Evolutionary conservation across 2,797 vertebrate genomes (phyloP), one percentile per base, ranked within the genome.

Genomic region (Nasua narica): DNA sequence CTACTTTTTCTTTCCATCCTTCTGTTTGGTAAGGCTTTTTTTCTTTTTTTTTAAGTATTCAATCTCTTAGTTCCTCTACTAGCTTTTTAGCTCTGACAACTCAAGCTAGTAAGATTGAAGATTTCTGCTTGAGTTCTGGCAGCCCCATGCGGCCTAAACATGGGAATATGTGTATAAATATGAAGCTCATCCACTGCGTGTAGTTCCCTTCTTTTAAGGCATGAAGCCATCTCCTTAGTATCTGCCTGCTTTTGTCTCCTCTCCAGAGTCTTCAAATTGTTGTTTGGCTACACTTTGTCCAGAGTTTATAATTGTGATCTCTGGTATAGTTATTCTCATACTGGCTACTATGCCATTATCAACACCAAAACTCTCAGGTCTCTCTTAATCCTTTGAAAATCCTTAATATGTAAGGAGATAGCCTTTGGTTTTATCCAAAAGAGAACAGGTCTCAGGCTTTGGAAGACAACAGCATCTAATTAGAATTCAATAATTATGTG

Each of bases 371-470:
- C 32, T 69, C 52, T 69, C 5, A 58, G 18, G 88, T 93, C 37
- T 91, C 50, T 83, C 94, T 92, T 82, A 92, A 90, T 90, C 29
- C n/a, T 77, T 56, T 60, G 81, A 70, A 89, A 91, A 54, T 92
- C 69, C 65, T 78, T 94, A 60, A 35, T 93, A 56, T 40, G 67
- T 91, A n/a, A 46, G 11, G 13, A 87, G 25, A 91, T 67, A 86
- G 50, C 27, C 43, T 94, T 21, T 69, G 18, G 50, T 76, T 93
- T 93, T 87, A 58, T 85, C 65, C 65, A 89, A 89, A 19, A 94
- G 40, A 88, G 25, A 90, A 62, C 15, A 91, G 29, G 35, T 54
- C 32, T 86, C 56, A 83, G 62, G 54, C 16, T 72, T 88, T 74
- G 40, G 50, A 94, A 92, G 86, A 95, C 5, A 78, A 72, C 3